Conservation (phyloP, 2,888 invertebrate species). For the Ctena decussata region DNA sequence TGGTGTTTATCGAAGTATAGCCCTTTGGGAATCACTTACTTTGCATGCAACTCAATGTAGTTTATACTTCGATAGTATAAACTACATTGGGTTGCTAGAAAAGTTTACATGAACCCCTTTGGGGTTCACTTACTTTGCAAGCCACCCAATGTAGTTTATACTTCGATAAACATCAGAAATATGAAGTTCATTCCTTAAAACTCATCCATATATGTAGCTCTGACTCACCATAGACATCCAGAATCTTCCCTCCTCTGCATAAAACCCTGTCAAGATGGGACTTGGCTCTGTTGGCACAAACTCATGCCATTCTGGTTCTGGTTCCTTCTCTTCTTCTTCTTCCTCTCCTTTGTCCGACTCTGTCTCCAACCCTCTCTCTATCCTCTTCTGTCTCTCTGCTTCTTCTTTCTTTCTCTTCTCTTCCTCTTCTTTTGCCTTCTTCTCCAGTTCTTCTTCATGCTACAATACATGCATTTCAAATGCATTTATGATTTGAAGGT, state of each 20-base stretch:
- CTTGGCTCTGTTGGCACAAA: constrained; percentile 86
- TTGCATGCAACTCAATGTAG: too few relatives aligned
- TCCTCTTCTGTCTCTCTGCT: constrained; percentile 82
- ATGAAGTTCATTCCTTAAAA: too few relatives aligned
- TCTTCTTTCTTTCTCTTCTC: constrained; percentile 83
- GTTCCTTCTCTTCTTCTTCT: constrained; percentile 66
- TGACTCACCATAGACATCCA: constrained; percentile 86
- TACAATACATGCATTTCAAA: constrained; percentile 54
- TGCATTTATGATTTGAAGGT: too few relatives aligned
- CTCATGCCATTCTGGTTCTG: constrained; percentile 84
- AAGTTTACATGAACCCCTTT: too few relatives aligned
- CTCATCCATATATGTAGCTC: too few relatives aligned
- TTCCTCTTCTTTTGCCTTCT: constrained; percentile 82
- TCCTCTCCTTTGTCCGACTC: constrained; percentile 78
- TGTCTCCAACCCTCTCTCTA: constrained; percentile 85
- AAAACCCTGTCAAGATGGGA: constrained; percentile 84
- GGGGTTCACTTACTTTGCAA: too few relatives aligned
- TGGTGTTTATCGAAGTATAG: too few relatives aligned
- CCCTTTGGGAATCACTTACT: too few relatives aligned
- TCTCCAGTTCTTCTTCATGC: constrained; percentile 86
- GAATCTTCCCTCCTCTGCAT: constrained; percentile 83
- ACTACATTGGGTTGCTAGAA: too few relatives aligned
- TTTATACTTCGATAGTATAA: too few relatives aligned
- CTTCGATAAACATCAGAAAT: too few relatives aligned
- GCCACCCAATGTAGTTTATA: too few relatives aligned